Evolutionary conservation across 2,888 invertebrate species (phyloP).

Genomic region (Eupithecia dodoneata): DNA sequence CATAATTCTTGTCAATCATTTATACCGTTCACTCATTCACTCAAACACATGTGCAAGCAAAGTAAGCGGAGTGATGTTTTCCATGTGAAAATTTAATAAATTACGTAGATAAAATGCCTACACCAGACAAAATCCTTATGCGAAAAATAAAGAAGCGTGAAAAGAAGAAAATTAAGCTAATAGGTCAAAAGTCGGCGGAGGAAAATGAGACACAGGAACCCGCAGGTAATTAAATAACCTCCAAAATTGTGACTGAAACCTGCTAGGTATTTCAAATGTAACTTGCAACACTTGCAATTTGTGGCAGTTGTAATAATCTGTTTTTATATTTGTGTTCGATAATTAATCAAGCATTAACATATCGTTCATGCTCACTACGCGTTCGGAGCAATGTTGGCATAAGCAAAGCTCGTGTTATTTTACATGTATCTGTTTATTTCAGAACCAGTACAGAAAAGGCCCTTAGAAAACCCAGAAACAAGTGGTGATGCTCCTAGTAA

Average conservation of each 20-base stretch:
- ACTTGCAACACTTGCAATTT: neutral
- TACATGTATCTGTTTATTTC: conserved; percentile 11
- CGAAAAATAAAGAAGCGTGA: conserved; percentile 91
- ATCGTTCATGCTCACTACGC: neutral
- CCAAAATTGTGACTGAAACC: conserved; percentile 6
- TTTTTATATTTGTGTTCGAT: neutral
- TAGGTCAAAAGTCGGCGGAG: conserved; percentile 76
- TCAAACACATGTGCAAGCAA: conserved; percentile 6
- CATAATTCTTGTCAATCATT: neutral
- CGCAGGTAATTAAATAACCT: conserved; percentile 62
- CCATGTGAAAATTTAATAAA: conserved; percentile 8
- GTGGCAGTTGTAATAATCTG: neutral
- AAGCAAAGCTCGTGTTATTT: neutral
- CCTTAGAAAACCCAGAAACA: conserved; percentile 51
- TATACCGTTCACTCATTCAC: neutral
- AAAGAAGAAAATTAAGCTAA: conserved; percentile 86
- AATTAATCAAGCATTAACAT: neutral
- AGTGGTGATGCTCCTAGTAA: conserved; percentile 38
- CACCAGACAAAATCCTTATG: conserved; percentile 89
- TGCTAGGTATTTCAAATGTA: neutral
- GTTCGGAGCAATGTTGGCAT: neutral
- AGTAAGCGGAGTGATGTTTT: neutral
- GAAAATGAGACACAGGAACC: conserved; percentile 46
- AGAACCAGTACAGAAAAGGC: conserved; percentile 57
- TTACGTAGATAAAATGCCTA: conserved; percentile 74